Conservation (phyloP, 2,888 invertebrate species). For the Ophioninae sp. region DNA sequence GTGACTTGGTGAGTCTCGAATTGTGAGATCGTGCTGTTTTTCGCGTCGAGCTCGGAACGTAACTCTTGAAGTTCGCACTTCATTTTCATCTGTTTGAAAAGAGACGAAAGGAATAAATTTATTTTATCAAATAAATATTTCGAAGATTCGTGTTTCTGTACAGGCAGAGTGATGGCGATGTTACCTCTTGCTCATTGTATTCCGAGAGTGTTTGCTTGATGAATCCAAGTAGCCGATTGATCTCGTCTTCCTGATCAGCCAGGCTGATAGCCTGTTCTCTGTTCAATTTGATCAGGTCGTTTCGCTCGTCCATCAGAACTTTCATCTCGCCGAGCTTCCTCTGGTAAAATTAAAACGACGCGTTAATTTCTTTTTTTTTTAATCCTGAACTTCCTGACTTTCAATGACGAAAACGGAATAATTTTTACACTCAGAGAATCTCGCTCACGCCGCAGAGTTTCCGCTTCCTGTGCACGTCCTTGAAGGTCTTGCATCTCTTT, state of each 20-base stretch:
- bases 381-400: background rate
- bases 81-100: slow-evolving; percentile 64
- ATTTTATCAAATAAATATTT: too few species aligned
- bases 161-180: background rate
- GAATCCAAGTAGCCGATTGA: slow-evolving; percentile 68
- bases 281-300: slow-evolving; percentile 67
- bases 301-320: slow-evolving; percentile 63
- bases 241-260: slow-evolving; percentile 73
- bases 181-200: slow-evolving; percentile 68
- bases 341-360: slow-evolving; percentile 27
- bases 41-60: slow-evolving; percentile 65
- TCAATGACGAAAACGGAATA: background rate
- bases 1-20: slow-evolving; percentile 66
- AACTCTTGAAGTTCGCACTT: slow-evolving; percentile 64
- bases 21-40: slow-evolving; percentile 66
- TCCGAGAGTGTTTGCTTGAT: slow-evolving; percentile 65
- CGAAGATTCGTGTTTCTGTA: background rate
- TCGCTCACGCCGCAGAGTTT: slow-evolving; percentile 66
- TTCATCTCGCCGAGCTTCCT: slow-evolving; percentile 53
- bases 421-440: slow-evolving; percentile 67
- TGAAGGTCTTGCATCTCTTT: slow-evolving; percentile 69
- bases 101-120: background rate
- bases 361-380: background rate
- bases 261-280: slow-evolving; percentile 60
- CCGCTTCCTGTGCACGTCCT: slow-evolving; percentile 60